These are phyloP conservation scores for Sandelia bainsii DNA, from an alignment of 2,797 vertebrate genomes.

Conservation along the genomic window DNA sequence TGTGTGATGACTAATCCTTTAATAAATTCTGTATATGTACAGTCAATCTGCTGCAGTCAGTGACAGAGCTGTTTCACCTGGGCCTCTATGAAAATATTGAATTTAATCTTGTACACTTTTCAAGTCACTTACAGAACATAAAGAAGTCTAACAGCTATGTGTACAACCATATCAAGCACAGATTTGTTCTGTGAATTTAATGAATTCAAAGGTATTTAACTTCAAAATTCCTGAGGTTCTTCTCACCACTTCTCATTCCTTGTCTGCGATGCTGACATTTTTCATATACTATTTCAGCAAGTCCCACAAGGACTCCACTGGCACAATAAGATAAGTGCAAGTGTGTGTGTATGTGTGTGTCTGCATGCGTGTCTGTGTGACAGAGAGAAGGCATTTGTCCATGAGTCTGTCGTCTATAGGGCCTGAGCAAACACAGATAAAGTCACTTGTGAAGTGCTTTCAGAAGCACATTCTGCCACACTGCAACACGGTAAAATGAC, in stretches of 20 bases:
- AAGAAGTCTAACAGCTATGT: conserved; percentile 2
- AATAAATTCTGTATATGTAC: not conserved
- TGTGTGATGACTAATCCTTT: not conserved
- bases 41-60: conserved; percentile 9
- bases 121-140: not conserved
- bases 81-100: not conserved
- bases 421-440: conserved; percentile 78
- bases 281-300: conserved; percentile 38
- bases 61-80: conserved; percentile 1
- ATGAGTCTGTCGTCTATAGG: conserved; percentile 29
- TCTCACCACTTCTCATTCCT: conserved; percentile 13
- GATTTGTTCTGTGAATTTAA: not conserved
- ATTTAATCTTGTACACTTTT: not conserved
- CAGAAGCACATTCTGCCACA: conserved; percentile 40
- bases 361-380: not conserved
- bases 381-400: conserved; percentile 47
- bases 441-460: conserved; percentile 60
- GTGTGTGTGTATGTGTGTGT: conserved; percentile 12
- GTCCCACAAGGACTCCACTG: conserved; percentile 50
- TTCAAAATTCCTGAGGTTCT: conserved; percentile 21
- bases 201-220: conserved; percentile 11
- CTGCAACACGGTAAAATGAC: conserved; percentile 25
- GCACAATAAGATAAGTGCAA: conserved; percentile 57
- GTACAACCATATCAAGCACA: not conserved
- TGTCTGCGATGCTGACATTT: conserved; percentile 29